Evolutionary conservation across 2,797 vertebrate genomes (phyloP).

Genomic region (Heliangelus exortis): DNA sequence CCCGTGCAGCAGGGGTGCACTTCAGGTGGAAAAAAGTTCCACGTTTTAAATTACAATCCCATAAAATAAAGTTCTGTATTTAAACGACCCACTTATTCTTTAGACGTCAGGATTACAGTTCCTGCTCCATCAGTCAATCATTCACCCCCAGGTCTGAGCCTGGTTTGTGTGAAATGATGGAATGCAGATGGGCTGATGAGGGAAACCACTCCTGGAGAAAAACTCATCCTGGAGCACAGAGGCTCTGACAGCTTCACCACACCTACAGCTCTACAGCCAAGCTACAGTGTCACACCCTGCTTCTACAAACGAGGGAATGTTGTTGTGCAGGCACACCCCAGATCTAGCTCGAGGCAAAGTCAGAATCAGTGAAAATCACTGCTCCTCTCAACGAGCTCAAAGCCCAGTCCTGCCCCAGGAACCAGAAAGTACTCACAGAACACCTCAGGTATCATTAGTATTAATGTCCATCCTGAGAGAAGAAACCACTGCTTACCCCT

Average conservation of each 20-base stretch:
- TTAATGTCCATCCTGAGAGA: not conserved
- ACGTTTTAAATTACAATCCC: not conserved
- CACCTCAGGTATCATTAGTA: not conserved
- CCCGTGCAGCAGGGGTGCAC: rapidly evolving
- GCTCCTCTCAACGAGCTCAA: not conserved
- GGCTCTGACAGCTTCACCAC: not conserved
- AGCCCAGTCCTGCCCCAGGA: not conserved
- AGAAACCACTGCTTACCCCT: not conserved
- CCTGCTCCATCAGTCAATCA: not conserved
- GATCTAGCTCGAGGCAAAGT: not conserved
- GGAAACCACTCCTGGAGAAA: conserved; percentile 7
- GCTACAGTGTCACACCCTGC: not conserved
- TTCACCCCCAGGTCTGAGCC: not conserved
- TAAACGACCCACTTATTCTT: not conserved
- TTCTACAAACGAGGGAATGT: not conserved
- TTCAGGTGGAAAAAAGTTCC: not conserved
- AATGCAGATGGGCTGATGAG: conserved; percentile 1
- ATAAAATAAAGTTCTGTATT: not conserved
- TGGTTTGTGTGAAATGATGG: not conserved
- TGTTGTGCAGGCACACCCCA: not conserved
- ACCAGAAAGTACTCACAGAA: not conserved
- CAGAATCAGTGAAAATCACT: not conserved
- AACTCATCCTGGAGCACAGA: not conserved
- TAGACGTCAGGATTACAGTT: not conserved
- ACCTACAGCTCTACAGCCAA: not conserved